Evolutionary conservation across 2,888 invertebrate genomes (phyloP), one percentile per base, ranked within the genome.

Genomic region (Epinotia ramella): DNA sequence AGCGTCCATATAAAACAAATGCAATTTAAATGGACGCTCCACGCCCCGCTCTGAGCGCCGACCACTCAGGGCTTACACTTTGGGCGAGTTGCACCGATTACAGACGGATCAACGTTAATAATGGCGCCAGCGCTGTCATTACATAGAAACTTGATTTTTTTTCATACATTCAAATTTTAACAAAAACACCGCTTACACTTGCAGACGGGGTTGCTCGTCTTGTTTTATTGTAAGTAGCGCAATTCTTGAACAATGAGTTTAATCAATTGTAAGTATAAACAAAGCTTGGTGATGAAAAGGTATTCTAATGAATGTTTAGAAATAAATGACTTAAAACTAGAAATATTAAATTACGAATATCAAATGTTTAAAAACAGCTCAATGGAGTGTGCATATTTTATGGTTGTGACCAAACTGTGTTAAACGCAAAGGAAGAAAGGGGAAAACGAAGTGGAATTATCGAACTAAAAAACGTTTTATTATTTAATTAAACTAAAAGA

Each of bases 291-390:
- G 11, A 59, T 24, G 12, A 24, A 3, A 20, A 24, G 40, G 56
- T 67, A 6, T 16, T 59, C 18, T 6, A 65, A 40, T 68, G 3
- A 24, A 28, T 11, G 65, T 57, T 56, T n/a, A 3, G 18, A 40
- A 67, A 4, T 13, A 56, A 6, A 53, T n/a, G 1, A n/a, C 46
- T 69, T 46, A 69, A 11, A 69, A 28, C 60, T 60, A 60, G 66
- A 66, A 49, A 59, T 56, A 16, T 62, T 46, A 49, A 53, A 2
- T 20, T 18, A 53, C 16, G 3, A 53, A 77, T 33, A 24, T 20
- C 20, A 53, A 24, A 28, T 56, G 16, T 62, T 62, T 60, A 66
- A 79, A 81, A 79, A 82, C 82, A 84, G 81, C 83, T 83, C 81
- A 81, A 80, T 77, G 78, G 71, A 78, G 67, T 75, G 73, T 77